Percentiles rank a stretch among this genome's conserved stretches.
Conservation (phyloP, 64 coral and sea anemone species). For the Montipora foliosa region DNA sequence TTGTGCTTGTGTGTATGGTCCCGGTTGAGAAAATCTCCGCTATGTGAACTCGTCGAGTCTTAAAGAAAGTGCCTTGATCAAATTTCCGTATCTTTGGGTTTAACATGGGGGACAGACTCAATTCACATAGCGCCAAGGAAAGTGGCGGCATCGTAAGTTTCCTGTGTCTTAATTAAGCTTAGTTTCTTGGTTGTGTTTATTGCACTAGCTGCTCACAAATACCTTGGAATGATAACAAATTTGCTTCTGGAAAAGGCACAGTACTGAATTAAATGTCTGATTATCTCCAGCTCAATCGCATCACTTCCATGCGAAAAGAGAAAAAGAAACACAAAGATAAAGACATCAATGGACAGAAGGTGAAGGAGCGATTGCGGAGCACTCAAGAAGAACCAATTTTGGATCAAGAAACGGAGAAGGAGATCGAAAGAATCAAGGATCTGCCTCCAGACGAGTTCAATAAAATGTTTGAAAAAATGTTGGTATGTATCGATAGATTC, state of each 20-base stretch:
- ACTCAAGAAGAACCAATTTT: constrained; percentile 78
- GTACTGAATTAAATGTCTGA: neutral
- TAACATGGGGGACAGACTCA: constrained; percentile 32
- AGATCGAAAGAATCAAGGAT: constrained; percentile 81
- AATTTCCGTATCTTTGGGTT: neutral
- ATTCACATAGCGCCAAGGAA: constrained; percentile 24
- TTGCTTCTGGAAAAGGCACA: constrained; percentile 31
- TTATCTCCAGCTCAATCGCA: constrained; percentile 71
- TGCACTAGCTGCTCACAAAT: neutral
- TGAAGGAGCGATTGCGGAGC: constrained; percentile 69
- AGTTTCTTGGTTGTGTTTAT: neutral
- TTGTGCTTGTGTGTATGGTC: neutral
- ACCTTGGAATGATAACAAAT: neutral
- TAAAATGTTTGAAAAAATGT: constrained; percentile 95
- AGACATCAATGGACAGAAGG: constrained; percentile 72
- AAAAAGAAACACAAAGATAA: constrained; percentile 83
- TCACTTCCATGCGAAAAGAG: constrained; percentile 89
- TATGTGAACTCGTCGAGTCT: constrained; percentile 8
- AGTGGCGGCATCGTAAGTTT: constrained; percentile 47
- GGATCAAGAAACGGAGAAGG: constrained; percentile 82
- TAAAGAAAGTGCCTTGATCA: neutral
- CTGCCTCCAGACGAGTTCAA: constrained; percentile 86
- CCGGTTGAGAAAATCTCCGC: neutral
- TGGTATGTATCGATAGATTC: constrained; percentile 62
- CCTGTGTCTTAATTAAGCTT: neutral